Percentiles rank a stretch among this genome's conserved stretches.
Conservation (phyloP, 2,888 invertebrate genomes). For the Heliconius cydno region DNA sequence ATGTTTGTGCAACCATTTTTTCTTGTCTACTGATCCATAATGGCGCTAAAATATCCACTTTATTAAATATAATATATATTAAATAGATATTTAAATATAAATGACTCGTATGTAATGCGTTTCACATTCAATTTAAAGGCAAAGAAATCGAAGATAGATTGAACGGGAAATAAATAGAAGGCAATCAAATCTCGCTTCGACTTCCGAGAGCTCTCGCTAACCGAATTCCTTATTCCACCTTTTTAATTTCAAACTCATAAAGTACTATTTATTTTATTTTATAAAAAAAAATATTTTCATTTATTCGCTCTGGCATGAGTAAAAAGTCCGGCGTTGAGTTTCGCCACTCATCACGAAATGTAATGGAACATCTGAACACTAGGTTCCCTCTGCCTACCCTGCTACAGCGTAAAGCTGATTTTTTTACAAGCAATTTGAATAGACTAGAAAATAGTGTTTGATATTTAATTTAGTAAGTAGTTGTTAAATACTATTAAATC, state of each 20-base stretch:
- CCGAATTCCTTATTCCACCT: slow-evolving; percentile 28
- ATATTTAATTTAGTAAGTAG: too few relatives aligned
- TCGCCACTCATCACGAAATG: neutral
- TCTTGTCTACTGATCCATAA: neutral
- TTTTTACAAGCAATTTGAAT: too few relatives aligned
- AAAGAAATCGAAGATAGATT: slow-evolving; percentile 31
- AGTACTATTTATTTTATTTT: neutral
- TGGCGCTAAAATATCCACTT: neutral
- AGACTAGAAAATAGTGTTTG: too few relatives aligned
- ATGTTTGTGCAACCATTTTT: too few relatives aligned
- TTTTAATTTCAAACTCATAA: slow-evolving; percentile 14
- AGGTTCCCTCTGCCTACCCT: too few relatives aligned
- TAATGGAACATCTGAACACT: too few relatives aligned
- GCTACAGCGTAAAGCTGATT: too few relatives aligned
- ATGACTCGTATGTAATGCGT: slow-evolving; percentile 17
- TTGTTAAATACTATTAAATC: too few relatives aligned
- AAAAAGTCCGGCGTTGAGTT: neutral
- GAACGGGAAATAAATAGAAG: slow-evolving; percentile 38
- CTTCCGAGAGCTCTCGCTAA: slow-evolving; percentile 33
- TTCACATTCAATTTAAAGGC: slow-evolving; percentile 25
- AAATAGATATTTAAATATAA: slow-evolving; percentile 2
- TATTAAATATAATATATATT: neutral
- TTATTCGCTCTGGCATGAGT: neutral
- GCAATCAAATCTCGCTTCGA: slow-evolving; percentile 36
- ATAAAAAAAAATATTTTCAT: neutral